These are phyloP conservation scores for Coluber constrictor DNA, from an alignment of 2,797 vertebrate genomes.

Conservation along the genomic window DNA sequence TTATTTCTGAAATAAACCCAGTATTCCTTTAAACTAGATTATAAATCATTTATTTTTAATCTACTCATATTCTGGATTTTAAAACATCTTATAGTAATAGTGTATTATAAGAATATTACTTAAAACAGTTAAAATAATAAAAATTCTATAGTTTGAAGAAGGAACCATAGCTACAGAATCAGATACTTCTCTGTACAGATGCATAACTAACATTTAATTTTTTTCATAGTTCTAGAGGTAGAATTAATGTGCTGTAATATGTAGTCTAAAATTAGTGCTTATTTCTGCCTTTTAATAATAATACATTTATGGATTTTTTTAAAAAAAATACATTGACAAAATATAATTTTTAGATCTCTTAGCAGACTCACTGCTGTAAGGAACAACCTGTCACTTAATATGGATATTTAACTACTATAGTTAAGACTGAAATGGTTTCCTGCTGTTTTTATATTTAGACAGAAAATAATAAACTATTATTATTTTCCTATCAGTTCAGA, in stretches of 20 bases:
- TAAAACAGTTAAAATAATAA: slow-evolving; percentile 25
- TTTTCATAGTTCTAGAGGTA: background rate
- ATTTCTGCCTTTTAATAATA: background rate
- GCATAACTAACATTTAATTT: slow-evolving; percentile 21
- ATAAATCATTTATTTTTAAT: slow-evolving; percentile 62
- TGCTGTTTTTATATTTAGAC: background rate
- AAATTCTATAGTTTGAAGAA: background rate
- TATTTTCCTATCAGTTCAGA: background rate
- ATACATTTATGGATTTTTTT: background rate
- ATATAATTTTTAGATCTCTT: background rate
- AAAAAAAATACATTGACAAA: background rate
- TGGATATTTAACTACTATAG: background rate
- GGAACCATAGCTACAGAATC: slow-evolving; percentile 24
- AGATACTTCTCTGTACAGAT: background rate
- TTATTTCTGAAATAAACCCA: slow-evolving; percentile 33
- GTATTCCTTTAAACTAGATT: slow-evolving; percentile 52
- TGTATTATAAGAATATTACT: slow-evolving; percentile 48
- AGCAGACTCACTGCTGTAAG: background rate
- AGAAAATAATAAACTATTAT: background rate
- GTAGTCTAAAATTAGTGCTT: background rate
- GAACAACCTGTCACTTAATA: background rate
- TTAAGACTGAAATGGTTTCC: background rate
- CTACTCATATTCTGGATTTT: slow-evolving; percentile 46
- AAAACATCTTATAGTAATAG: slow-evolving; percentile 32
- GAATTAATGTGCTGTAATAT: background rate